Conservation (phyloP, 2,113 vertebrate species). For the Mormyrus iriodes region DNA sequence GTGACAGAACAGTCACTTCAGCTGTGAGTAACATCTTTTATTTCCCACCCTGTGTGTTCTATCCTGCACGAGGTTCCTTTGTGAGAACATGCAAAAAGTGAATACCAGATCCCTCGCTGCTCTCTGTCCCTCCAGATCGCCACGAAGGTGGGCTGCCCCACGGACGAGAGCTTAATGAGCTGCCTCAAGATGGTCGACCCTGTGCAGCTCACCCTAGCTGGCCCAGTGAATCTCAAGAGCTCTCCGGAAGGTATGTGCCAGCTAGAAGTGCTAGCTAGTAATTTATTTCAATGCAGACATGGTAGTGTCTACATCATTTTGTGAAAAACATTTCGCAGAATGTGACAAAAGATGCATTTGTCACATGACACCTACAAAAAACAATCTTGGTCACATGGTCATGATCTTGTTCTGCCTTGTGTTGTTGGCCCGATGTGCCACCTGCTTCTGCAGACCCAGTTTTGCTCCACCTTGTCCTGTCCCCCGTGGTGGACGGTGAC, state of each 20-base stretch:
- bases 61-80: not conserved
- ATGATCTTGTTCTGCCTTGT: not conserved
- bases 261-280: not conserved
- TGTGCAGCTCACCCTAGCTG: conserved; percentile 62
- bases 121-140: conserved; percentile 61
- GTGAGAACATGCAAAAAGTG: not conserved
- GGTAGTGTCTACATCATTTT: not conserved
- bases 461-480: conserved; percentile 59
- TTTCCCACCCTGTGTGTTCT: not conserved
- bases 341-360: not conserved
- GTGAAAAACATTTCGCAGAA: not conserved
- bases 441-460: conserved; percentile 58
- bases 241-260: conserved; percentile 54
- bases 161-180: conserved; percentile 55
- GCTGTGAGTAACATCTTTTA: not conserved
- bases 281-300: not conserved
- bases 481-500: conserved; percentile 80
- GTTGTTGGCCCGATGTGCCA: not conserved
- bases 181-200: conserved; percentile 73
- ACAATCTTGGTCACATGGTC: not conserved
- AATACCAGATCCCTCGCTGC: not conserved
- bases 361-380: not conserved
- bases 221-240: conserved; percentile 40
- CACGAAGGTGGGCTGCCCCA: conserved; percentile 69
- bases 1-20: not conserved